Evolutionary conservation across 2,797 vertebrate genomes (phyloP).

Genomic region (Dendrocincla fuliginosa): DNA sequence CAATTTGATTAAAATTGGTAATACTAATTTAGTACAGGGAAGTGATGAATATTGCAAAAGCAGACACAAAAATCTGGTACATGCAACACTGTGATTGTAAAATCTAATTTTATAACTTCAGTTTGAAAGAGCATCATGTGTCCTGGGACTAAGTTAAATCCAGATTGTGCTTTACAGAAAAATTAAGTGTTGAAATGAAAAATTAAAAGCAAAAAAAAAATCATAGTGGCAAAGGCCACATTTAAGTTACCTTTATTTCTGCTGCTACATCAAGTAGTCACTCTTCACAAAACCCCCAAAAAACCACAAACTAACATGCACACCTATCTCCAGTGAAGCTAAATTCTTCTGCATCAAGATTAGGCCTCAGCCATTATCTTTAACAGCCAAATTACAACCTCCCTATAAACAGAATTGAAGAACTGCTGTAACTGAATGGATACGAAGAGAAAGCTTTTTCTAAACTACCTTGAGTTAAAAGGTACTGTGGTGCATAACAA

Average conservation of each 20-base stretch:
- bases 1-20: background rate
- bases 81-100: background rate
- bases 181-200: background rate
- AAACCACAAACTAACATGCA: background rate
- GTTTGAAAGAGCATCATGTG: background rate
- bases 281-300: background rate
- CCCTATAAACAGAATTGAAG: background rate
- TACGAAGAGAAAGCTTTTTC: background rate
- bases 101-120: background rate
- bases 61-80: background rate
- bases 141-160: background rate
- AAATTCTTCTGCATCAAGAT: background rate
- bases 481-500: background rate
- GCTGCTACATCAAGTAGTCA: background rate
- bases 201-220: background rate
- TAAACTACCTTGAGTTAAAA: background rate
- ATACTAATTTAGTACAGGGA: background rate
- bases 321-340: background rate
- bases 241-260: background rate
- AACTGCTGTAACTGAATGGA: background rate
- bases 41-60: background rate
- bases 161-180: background rate
- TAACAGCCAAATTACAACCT: background rate
- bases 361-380: background rate
- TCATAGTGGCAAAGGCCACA: background rate